Evolutionary conservation across 2,888 invertebrate genomes (phyloP), one percentile per base, ranked within the genome.

Genomic region (Poecilobothrus nobilitatus): DNA sequence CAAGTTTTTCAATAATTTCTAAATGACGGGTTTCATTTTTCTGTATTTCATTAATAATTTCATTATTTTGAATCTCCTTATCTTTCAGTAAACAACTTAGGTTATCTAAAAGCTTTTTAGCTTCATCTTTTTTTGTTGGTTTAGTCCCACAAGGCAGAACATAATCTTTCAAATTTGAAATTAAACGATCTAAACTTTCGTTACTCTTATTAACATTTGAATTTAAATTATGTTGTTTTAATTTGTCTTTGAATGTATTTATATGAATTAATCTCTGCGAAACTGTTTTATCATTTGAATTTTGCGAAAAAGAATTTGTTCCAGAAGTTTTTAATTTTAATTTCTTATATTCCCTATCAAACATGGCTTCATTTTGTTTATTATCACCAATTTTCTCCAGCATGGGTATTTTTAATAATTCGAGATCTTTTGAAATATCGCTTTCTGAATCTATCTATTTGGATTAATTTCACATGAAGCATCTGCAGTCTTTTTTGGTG

Each of bases 371-470:
- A 15, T 53, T 9, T 18, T 53, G 7, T 1, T 12, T 2, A 53
- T 53, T 18, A 12, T 53, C 53, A 6, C 66, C 37, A 53, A 69
- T 64, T 61, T 21, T 44, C 9, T 9, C 33, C 3, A 76, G 68
- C 67, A 76, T 76, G 1, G 77, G 77, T 44, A 77, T 77, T 65
- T 71, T 74, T 37, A 77, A 66, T 73, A 75, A 73, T 72, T 77
- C 76, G 34, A 77, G 70, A 67, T 77, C 77, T 6, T 74, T 75
- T 18, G 53, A 53, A 4, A 10, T 65, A 20, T 65, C 65, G 37
- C 77, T 75, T 44, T 75, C 75, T 33, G 75, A 74, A 66, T 76
- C 74, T 7, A 74, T 62, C 70, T 73, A 63, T 73, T 73, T 0
- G 73, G 73, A 33, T 70, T 71, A 7, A 68, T 70, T 1, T 71